These are phyloP conservation scores for Drosophila tropicalis DNA, from an alignment of 1,140 invertebrate species.

Conservation along the genomic window DNA sequence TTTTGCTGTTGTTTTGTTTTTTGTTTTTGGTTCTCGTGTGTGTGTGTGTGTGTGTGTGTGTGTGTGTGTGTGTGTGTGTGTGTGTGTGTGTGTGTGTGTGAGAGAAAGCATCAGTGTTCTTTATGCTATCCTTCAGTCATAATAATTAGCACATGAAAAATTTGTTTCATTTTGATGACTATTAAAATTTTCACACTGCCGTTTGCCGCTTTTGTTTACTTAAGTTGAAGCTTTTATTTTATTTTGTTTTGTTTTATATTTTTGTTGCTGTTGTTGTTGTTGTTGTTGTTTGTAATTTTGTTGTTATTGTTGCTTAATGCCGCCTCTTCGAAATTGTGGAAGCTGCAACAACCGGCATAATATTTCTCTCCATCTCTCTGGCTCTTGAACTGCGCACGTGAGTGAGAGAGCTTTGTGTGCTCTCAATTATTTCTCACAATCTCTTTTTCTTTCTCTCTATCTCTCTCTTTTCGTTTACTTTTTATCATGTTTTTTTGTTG, in stretches of 20 bases:
- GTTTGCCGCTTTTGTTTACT: slow-evolving; percentile 47
- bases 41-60: neutral
- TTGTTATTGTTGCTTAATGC: neutral
- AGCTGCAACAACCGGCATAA: slow-evolving; percentile 48
- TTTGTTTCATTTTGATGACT: slow-evolving; percentile 56
- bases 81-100: neutral
- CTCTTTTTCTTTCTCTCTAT: slow-evolving; percentile 11
- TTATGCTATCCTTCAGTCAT: slow-evolving; percentile 11
- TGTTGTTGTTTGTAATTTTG: too few relatives aligned
- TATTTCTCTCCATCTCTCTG: neutral
- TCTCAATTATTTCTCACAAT: neutral
- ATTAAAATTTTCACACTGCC: slow-evolving; percentile 53
- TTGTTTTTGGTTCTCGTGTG: neutral
- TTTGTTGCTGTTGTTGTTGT: slow-evolving; percentile 39
- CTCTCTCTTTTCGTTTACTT: slow-evolving; percentile 35
- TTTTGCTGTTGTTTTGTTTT: neutral
- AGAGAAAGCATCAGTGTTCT: slow-evolving; percentile 1
- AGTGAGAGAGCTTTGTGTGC: slow-evolving; percentile 5
- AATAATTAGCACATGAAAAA: slow-evolving; percentile 26
- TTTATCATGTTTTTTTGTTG: slow-evolving; percentile 52
- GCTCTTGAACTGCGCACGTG: slow-evolving; percentile 58
- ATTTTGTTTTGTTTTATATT: slow-evolving; percentile 54
- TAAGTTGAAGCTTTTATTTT: slow-evolving; percentile 50
- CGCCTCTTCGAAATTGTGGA: slow-evolving; percentile 19
- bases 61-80: neutral